Evolutionary conservation across 2,888 invertebrate species (phyloP).

Genomic region (Eupithecia inturbata): DNA sequence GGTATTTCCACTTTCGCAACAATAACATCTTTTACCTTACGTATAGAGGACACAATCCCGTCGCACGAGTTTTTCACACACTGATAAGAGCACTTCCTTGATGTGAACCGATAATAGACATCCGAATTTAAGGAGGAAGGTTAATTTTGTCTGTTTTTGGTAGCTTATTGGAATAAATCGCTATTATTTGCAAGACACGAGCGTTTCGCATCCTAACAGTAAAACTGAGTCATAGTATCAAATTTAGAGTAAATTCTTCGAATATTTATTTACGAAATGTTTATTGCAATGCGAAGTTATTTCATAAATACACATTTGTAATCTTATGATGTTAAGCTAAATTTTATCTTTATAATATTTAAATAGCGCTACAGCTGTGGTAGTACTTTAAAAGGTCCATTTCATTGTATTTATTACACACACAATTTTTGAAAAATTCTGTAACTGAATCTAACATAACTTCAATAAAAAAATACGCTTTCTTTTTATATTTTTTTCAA

Average conservation of each 20-base stretch:
- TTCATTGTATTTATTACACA: neutral
- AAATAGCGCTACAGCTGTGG: neutral
- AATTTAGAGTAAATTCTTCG: neutral
- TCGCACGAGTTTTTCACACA: slow-evolving; percentile 22
- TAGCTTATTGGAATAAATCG: neutral
- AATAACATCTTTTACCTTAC: slow-evolving; percentile 22
- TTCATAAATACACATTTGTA: neutral
- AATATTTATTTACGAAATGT: slow-evolving; percentile 2
- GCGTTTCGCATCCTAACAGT: neutral
- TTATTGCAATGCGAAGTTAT: neutral
- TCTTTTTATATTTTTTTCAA: neutral
- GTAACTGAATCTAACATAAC: too few species aligned
- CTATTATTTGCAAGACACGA: neutral
- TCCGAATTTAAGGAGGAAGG: neutral
- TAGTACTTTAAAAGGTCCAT: neutral
- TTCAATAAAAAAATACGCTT: too few species aligned
- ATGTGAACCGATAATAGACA: neutral
- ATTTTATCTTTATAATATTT: neutral
- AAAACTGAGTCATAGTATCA: neutral
- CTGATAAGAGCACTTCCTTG: slow-evolving; percentile 23
- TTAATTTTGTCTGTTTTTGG: neutral
- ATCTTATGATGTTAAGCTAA: neutral
- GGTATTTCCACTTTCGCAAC: slow-evolving; percentile 1
- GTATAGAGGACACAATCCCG: slow-evolving; percentile 20
- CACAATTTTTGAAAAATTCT: too few species aligned